Evolutionary conservation across 2,113 vertebrate species (phyloP).

Genomic region (Cyanistes caeruleus): DNA sequence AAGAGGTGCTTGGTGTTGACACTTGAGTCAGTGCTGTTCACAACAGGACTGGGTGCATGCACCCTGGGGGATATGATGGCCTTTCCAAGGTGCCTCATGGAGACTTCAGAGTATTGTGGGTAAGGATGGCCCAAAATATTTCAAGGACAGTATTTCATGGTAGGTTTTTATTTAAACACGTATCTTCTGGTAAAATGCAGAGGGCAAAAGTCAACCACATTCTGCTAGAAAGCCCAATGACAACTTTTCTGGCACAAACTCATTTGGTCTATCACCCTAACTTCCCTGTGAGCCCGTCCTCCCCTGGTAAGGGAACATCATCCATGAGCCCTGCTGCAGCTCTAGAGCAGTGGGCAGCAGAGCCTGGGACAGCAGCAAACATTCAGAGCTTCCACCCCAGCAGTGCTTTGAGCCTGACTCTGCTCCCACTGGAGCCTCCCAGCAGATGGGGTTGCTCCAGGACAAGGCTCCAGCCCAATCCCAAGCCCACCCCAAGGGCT

Average conservation of each 20-base stretch:
- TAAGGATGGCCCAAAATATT: not conserved
- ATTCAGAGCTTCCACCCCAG: not conserved
- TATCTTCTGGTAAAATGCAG: not conserved
- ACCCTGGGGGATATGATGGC: rapidly evolving
- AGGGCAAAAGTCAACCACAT: not conserved
- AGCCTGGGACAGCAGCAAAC: rapidly evolving
- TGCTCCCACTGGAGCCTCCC: rapidly evolving
- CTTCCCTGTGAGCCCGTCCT: not conserved
- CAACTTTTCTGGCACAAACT: not conserved
- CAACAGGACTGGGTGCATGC: not conserved
- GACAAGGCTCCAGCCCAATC: not conserved
- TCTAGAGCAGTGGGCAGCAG: not conserved
- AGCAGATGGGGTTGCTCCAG: not conserved
- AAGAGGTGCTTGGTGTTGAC: not conserved
- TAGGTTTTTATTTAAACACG: not conserved
- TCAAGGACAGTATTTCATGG: not conserved
- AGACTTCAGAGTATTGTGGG: not conserved
- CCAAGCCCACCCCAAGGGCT: rapidly evolving
- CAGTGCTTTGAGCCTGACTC: rapidly evolving
- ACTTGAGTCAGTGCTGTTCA: not conserved
- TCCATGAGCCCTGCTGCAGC: not conserved
- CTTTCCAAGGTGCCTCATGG: not conserved
- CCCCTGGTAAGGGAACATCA: not conserved
- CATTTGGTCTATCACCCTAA: rapidly evolving
- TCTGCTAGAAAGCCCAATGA: not conserved